Conservation (phyloP, 2,113 vertebrate species). For the Macquaria ambigua region DNA sequence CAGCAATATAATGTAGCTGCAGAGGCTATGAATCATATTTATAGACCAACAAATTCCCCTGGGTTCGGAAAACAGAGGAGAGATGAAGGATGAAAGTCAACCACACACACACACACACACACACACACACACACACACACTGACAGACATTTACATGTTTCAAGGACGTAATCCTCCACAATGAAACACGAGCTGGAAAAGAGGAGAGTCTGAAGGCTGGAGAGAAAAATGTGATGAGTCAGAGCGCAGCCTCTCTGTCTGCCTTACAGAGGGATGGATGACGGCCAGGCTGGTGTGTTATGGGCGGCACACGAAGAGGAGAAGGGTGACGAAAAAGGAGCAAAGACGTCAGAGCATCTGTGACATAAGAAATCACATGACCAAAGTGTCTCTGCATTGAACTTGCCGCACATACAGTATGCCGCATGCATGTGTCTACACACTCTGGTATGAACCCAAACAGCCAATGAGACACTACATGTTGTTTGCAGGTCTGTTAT, state of each 20-base stretch:
- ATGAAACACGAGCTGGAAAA: constrained; percentile 33
- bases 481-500: neutral
- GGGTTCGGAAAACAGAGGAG: constrained; percentile 54
- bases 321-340: constrained; percentile 7
- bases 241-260: constrained; percentile 20
- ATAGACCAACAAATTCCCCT: constrained; percentile 47
- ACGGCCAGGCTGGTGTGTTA: constrained; percentile 11
- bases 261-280: constrained; percentile 19
- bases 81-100: constrained; percentile 56
- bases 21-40: constrained; percentile 53
- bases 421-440: neutral
- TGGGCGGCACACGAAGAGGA: neutral
- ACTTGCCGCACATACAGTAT: neutral
- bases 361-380: constrained; percentile 55
- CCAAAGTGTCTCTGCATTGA: constrained; percentile 11
- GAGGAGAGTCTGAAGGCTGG: constrained; percentile 1
- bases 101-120: constrained; percentile 6
- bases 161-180: constrained; percentile 42
- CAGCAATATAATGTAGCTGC: constrained; percentile 5
- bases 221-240: constrained; percentile 48
- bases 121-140: constrained; percentile 33
- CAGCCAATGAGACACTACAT: neutral
- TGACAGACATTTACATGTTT: constrained; percentile 26
- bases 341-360: constrained; percentile 39
- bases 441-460: no score